Evolutionary conservation across 2,113 vertebrate genomes (phyloP).

Genomic region (Phalacrocorax pelagicus): DNA sequence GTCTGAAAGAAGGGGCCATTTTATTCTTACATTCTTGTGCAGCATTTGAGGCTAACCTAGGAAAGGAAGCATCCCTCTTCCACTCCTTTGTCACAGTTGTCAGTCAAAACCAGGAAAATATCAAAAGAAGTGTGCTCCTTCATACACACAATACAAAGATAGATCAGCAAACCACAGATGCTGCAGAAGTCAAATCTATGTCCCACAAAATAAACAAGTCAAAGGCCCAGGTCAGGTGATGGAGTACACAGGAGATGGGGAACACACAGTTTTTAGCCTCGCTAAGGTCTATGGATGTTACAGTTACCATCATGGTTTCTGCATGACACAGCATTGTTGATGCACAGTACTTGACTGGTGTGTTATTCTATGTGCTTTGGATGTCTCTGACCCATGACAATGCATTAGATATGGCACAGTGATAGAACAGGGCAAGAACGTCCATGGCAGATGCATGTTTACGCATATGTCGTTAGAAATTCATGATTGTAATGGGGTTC

Average conservation of each 20-base stretch:
- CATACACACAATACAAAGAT: neutral
- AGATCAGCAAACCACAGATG: neutral
- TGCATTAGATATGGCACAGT: neutral
- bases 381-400: neutral
- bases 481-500: neutral
- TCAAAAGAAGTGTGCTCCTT: neutral
- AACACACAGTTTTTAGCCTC: neutral
- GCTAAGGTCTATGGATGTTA: neutral
- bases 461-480: neutral
- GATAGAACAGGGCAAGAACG: neutral
- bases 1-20: neutral
- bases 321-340: neutral
- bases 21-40: neutral
- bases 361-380: neutral
- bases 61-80: neutral
- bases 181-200: neutral
- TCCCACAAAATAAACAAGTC: neutral
- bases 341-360: neutral
- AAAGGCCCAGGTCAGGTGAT: neutral
- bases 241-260: neutral
- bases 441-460: neutral
- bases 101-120: neutral
- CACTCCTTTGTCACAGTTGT: neutral
- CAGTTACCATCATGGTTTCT: neutral
- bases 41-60: neutral